These are phyloP conservation scores for Xyrauchen texanus DNA, from an alignment of 2,113 vertebrate species.

Conservation along the genomic window DNA sequence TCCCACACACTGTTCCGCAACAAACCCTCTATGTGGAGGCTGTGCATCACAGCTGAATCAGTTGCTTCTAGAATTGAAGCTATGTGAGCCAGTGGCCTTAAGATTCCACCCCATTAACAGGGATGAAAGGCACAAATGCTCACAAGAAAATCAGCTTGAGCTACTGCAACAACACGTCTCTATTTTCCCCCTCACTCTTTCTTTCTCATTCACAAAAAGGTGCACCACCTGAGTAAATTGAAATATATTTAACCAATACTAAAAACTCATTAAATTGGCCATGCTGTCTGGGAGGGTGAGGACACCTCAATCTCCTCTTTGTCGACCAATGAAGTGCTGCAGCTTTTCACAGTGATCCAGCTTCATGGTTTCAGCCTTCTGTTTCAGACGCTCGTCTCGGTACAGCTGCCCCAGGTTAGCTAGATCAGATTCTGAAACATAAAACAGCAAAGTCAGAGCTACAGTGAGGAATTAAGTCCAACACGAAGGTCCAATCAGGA, in stretches of 20 bases:
- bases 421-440: conserved; percentile 87
- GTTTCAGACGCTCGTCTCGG: conserved; percentile 90
- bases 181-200: conserved; percentile 22
- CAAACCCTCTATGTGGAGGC: conserved; percentile 50
- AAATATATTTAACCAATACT: conserved; percentile 36
- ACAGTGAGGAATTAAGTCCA: background rate
- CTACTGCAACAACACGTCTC: too few relatives aligned
- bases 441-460: background rate
- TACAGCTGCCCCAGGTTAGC: conserved; percentile 93
- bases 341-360: conserved; percentile 97
- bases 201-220: conserved; percentile 45
- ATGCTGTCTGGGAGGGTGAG: background rate
- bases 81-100: too few relatives aligned
- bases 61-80: background rate
- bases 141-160: conserved; percentile 37
- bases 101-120: conserved; percentile 56
- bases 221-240: conserved; percentile 51
- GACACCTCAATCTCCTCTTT: conserved; percentile 80
- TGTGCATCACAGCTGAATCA: conserved; percentile 44
- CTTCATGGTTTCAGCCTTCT: conserved; percentile 94
- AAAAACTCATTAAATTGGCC: conserved; percentile 50
- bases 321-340: conserved; percentile 84
- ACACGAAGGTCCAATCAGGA: too few relatives aligned
- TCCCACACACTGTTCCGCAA: background rate
- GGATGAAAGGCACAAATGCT: conserved; percentile 51